Conservation (phyloP, 2,113 vertebrate species). For the Micromys minutus region DNA sequence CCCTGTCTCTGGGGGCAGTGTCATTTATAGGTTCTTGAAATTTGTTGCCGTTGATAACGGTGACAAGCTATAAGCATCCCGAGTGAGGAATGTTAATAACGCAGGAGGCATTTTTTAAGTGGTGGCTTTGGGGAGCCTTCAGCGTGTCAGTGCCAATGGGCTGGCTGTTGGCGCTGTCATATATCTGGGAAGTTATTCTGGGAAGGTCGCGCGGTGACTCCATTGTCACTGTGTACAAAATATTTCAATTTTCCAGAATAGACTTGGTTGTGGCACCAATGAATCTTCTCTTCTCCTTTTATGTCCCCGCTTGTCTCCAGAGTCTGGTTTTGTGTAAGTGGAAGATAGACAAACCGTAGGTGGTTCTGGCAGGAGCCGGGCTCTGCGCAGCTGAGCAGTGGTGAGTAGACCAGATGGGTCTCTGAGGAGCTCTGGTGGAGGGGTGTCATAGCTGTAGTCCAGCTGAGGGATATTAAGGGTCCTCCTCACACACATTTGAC, state of each 20-base stretch:
- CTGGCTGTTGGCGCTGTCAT: constrained; percentile 1
- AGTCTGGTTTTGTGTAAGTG: neutral
- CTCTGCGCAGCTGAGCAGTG: rapidly evolving
- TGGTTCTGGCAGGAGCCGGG: neutral
- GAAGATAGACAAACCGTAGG: neutral
- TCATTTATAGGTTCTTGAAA: constrained; percentile 81
- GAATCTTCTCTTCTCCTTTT: constrained; percentile 62
- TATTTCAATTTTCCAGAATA: constrained; percentile 75
- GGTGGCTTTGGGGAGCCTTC: constrained; percentile 79
- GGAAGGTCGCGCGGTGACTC: constrained; percentile 56
- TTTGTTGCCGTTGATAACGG: constrained; percentile 82
- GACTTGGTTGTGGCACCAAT: constrained; percentile 16
- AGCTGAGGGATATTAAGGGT: neutral
- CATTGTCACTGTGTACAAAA: constrained; percentile 65
- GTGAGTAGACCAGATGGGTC: neutral
- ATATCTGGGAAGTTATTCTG: constrained; percentile 60
- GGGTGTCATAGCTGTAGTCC: rapidly evolving
- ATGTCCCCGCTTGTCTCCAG: constrained; percentile 35
- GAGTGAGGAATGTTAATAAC: constrained; percentile 75
- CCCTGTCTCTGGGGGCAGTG: constrained; percentile 67
- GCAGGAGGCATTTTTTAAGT: constrained; percentile 78
- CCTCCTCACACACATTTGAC: neutral
- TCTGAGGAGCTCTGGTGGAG: neutral
- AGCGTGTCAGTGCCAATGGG: constrained; percentile 52
- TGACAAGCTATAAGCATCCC: constrained; percentile 81